Evolutionary conservation across 2,113 vertebrate species (phyloP).

Genomic region (Saguinus midas): DNA sequence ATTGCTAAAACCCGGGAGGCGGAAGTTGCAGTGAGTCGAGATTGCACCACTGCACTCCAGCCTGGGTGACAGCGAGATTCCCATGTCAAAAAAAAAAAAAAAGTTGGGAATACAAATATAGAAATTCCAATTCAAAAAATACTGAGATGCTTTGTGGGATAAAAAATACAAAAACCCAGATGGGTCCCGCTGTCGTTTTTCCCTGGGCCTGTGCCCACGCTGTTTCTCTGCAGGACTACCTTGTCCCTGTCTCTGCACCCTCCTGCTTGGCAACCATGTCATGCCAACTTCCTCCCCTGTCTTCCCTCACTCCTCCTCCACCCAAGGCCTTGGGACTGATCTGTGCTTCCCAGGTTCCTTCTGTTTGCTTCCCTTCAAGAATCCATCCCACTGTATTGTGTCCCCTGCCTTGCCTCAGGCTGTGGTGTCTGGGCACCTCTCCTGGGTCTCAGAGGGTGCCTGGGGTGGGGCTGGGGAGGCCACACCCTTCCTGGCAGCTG

Average conservation of each 20-base stretch:
- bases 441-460: neutral
- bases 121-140: neutral
- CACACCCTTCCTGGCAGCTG: constrained; percentile 65
- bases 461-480: neutral
- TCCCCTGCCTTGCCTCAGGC: neutral
- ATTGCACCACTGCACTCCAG: neutral
- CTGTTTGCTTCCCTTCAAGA: neutral
- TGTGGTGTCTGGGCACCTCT: neutral
- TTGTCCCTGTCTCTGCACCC: neutral
- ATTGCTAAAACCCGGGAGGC: neutral
- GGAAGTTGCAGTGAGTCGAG: neutral
- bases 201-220: neutral
- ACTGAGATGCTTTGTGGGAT: neutral
- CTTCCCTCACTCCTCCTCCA: too few species aligned
- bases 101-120: too few species aligned
- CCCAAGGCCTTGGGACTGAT: neutral
- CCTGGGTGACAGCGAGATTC: neutral
- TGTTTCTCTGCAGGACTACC: neutral
- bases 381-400: neutral
- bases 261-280: neutral
- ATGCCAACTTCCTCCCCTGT: neutral
- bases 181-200: neutral
- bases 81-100: too few species aligned
- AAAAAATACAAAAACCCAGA: neutral
- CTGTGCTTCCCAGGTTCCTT: neutral